Base-by-base conservation (phyloP, 1,140 invertebrate genomes). In the Drusus annulatus region DNA sequence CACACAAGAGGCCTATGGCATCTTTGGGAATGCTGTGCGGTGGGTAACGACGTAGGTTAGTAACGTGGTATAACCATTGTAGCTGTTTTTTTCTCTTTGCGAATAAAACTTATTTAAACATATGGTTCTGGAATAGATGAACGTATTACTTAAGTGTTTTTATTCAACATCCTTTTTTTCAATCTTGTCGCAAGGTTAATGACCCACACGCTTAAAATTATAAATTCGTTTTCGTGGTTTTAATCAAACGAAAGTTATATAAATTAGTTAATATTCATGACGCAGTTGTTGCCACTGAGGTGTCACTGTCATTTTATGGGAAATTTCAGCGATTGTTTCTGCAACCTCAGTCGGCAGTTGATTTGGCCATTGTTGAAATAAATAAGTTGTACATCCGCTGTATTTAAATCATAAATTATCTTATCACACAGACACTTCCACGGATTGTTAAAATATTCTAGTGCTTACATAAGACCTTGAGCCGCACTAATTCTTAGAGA, bases 141-240 rank as follows among this genome's bases (percentile, higher is more conserved):
- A 36, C 0, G 4, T 36, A 45, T 45, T 45, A 8, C 8, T 7
- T 45, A 45, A 36, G 36, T 45, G 31, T 36, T 36, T 36, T 36
- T 36, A 45, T 45, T 45, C 36, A 45, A 45, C 36, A 13, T 45
- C 13, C 36, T 45, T 0, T 45, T 13, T 45, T 60, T 13, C 10
- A 60, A 60, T 60, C 23, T 60, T 60, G 0, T 23, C 3, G 56
- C 56, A 60, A 60, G 56, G 56, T 60, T 60, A 60, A 21, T 60
- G 56, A 60, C 23, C 56, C 2, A 60, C 17, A 21, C 8, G 17
- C 2, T 21, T 19, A 60, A 60, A 10, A 15, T 60, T 21, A 3
- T 17, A 13, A 60, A 23, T 17, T 60, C 19, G 2, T 23, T 60
- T 60, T 21, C 7, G 23, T 19, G 19, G 36, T 15, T 60, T 60